Percentiles rank a stretch among this genome's conserved stretches.
phyloP scores from a whole-genome alignment of 2,797 vertebrate genomes.

The Chelidonichthys spinosus region DNA sequence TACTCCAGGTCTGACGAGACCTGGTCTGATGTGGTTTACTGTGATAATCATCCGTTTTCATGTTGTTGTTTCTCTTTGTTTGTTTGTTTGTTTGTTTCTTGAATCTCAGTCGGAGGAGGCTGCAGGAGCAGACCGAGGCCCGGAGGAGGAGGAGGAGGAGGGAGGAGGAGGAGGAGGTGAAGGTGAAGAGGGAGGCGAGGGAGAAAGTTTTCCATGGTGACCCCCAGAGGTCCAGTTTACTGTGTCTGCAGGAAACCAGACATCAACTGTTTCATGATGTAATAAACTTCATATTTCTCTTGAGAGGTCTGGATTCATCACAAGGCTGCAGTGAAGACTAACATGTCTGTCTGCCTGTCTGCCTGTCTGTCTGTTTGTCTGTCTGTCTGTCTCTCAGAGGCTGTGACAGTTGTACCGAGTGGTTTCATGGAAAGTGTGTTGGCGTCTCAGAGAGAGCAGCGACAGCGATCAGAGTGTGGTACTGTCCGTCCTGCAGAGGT shows the following conservation, averaged over 20 bases:
- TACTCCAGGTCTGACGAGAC: not conserved
- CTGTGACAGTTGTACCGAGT: slow-evolving; percentile 92
- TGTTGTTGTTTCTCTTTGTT: not conserved
- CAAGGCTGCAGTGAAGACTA: too few relatives aligned
- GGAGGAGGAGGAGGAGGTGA: slow-evolving; percentile 43
- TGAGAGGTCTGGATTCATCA: too few relatives aligned
- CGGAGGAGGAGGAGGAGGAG: slow-evolving; percentile 27
- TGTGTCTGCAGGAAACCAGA: slow-evolving; percentile 91
- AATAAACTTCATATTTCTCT: slow-evolving; percentile 10
- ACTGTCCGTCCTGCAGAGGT: slow-evolving; percentile 90
- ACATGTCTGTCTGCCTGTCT: not conserved
- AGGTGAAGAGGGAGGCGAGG: slow-evolving; percentile 43
- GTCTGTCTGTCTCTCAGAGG: slow-evolving; percentile 79
- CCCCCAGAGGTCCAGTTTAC: slow-evolving; percentile 82
- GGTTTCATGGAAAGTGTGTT: slow-evolving; percentile 93
- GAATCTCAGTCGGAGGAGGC: slow-evolving; percentile 62
- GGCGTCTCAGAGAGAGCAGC: slow-evolving; percentile 92
- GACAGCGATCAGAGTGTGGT: slow-evolving; percentile 92
- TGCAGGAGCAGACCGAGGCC: slow-evolving; percentile 20
- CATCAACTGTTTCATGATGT: slow-evolving; percentile 98
- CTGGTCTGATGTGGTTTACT: not conserved
- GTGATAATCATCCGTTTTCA: not conserved
- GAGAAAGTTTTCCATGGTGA: slow-evolving; percentile 34
- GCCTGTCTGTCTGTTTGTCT: not conserved
- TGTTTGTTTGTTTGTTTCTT: not conserved